These are phyloP conservation scores for Aphelinus certus DNA, from an alignment of 1,140 invertebrate genomes.

Conservation along the genomic window DNA sequence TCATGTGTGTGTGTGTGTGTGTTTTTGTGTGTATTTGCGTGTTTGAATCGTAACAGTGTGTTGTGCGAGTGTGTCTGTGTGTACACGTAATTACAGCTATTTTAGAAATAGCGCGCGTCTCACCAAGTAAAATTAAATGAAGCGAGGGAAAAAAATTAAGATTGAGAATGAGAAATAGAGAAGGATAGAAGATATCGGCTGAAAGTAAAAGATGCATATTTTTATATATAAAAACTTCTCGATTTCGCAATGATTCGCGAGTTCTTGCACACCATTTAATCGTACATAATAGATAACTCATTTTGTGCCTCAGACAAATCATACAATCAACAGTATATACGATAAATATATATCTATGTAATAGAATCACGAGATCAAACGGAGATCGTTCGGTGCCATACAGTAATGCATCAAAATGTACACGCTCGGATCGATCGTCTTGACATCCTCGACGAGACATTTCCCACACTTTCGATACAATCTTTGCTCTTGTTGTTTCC, in stretches of 20 bases:
- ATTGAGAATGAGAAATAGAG: conserved; percentile 2
- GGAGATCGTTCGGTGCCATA: not conserved
- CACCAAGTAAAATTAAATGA: conserved; percentile 2
- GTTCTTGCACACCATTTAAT: not conserved
- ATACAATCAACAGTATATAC: conserved; percentile 11
- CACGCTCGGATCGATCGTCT: conserved; percentile 5
- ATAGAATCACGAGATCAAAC: not conserved
- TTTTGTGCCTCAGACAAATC: conserved; percentile 29
- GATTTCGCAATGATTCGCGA: conserved; percentile 8
- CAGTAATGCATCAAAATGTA: not conserved
- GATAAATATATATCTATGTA: not conserved
- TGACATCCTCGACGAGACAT: not conserved
- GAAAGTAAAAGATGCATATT: conserved; percentile 16
- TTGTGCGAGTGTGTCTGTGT: no score
- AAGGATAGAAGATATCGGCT: conserved; percentile 9
- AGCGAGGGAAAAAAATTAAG: not conserved
- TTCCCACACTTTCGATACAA: conserved; percentile 11
- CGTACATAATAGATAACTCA: conserved; percentile 6
- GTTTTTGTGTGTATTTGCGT: not conserved
- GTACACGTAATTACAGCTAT: conserved; percentile 24
- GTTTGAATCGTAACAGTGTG: not conserved
- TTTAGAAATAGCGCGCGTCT: conserved; percentile 17
- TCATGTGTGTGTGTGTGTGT: conserved; percentile 2
- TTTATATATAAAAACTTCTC: conserved; percentile 18
- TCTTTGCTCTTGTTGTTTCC: not conserved